Base-by-base conservation (phyloP, 2,888 invertebrate genomes). In the Diogma glabrata region DNA sequence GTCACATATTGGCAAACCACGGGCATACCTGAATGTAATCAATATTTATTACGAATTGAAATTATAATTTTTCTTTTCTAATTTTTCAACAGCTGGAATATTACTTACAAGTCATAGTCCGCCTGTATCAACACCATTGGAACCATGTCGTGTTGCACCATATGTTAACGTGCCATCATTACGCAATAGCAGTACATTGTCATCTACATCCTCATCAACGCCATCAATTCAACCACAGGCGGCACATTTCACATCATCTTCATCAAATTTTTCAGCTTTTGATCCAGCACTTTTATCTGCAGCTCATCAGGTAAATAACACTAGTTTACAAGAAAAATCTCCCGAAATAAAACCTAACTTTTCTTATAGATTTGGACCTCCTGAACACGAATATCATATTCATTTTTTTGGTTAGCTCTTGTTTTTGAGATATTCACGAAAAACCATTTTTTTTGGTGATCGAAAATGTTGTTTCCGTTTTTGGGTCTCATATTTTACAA, bases 141-240 rank as follows among this genome's bases (percentile, higher is more conserved):
- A 92, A 68, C 86, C 90, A 0, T 92, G 91, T 65, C 77, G 91
- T 53, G 86, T 92, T 54, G 87, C 90, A 22, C 91, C 92, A n/a
- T 92, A 90, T 71, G 84, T 89, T 62, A 87, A 81, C 58, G 77
- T 91, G 53, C 86, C 89, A 49, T 76, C 80, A 52, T 75, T 77
- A 56, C 77, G 82, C 46, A n/a, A n/a, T n/a, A n/a, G n/a, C n/a
- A 70, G 67, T 17, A 58, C 72, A 73, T 68, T 67, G 20, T 60
- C 72, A 61, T 67, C 69, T 53, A 33, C 17, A 40, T 54, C 6
- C 56, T 68, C 67, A 63, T 56, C 66, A 64, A 57, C 72, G 67
- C 51, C 67, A 75, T 16, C 63, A 72, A 23, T 51, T 57, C 54
- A 53, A 43, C 58, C 55, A 59, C 61, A 52, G 65, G 57, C 58